Evolutionary conservation across 2,888 invertebrate species (phyloP).

Genomic region (Trachelus tabidus): DNA sequence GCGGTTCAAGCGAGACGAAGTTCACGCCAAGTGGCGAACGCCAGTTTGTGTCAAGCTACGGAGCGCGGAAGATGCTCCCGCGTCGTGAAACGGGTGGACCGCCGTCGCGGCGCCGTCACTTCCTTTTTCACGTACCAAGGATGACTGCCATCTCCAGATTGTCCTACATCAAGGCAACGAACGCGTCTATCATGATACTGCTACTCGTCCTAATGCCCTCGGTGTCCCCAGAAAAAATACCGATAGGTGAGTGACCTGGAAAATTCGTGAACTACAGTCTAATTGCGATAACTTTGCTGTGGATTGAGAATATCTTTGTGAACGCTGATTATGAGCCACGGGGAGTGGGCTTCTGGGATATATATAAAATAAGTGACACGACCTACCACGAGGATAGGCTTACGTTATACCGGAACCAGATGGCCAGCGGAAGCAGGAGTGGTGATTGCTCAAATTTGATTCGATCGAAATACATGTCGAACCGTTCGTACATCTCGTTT

Average conservation of each 20-base stretch:
- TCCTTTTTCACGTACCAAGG: conserved; percentile 7
- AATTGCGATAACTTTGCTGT: background rate
- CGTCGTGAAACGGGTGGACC: conserved; percentile 50
- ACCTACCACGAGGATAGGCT: background rate
- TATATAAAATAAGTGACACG: background rate
- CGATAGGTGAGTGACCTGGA: conserved; percentile 50
- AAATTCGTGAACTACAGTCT: background rate
- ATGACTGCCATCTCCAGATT: background rate
- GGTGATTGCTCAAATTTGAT: background rate
- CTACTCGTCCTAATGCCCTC: conserved; percentile 39
- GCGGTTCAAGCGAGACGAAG: conserved; percentile 50
- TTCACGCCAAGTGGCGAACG: conserved; percentile 55
- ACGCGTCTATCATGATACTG: conserved; percentile 30
- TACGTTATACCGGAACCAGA: background rate
- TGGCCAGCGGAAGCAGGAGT: background rate
- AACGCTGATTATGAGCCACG: background rate
- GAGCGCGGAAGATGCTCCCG: conserved; percentile 61
- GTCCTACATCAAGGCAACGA: background rate
- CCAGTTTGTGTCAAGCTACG: conserved; percentile 64
- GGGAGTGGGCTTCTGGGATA: background rate
- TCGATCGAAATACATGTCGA: background rate
- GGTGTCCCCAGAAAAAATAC: conserved; percentile 48
- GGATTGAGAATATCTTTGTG: background rate
- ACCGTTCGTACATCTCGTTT: background rate
- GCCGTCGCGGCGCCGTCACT: conserved; percentile 37